Conservation (phyloP, 2,113 vertebrate genomes). For the Hoplias malabaricus region DNA sequence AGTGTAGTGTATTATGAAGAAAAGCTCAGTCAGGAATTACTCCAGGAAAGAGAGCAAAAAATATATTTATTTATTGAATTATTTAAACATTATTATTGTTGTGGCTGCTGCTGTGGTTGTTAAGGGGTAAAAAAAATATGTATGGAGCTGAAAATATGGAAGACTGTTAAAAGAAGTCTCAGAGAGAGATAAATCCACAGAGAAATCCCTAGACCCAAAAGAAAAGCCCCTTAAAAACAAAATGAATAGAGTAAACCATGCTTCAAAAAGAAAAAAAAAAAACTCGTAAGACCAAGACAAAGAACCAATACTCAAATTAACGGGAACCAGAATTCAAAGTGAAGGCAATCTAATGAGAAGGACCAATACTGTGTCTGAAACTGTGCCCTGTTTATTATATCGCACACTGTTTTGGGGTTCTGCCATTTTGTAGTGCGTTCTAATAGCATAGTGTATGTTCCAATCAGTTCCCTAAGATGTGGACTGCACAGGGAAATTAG, state of each 20-base stretch:
- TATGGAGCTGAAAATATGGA: no score
- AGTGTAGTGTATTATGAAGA: background rate
- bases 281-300: background rate
- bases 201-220: background rate
- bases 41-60: background rate
- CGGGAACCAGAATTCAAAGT: background rate
- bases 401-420: no score
- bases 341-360: background rate
- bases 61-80: no score
- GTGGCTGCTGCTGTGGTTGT: no score
- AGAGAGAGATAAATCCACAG: background rate
- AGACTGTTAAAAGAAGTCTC: no score
- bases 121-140: no score
- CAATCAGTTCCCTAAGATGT: no score
- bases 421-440: no score
- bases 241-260: background rate
- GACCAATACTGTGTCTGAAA: background rate
- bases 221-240: background rate
- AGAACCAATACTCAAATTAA: background rate
- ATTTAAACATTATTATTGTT: background rate
- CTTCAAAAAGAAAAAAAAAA: background rate
- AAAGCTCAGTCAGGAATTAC: background rate
- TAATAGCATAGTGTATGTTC: no score
- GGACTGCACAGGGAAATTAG: no score
- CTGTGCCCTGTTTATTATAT: no score